Conservation (phyloP, 2,888 invertebrate species). For the Ernsta delagoae region DNA sequence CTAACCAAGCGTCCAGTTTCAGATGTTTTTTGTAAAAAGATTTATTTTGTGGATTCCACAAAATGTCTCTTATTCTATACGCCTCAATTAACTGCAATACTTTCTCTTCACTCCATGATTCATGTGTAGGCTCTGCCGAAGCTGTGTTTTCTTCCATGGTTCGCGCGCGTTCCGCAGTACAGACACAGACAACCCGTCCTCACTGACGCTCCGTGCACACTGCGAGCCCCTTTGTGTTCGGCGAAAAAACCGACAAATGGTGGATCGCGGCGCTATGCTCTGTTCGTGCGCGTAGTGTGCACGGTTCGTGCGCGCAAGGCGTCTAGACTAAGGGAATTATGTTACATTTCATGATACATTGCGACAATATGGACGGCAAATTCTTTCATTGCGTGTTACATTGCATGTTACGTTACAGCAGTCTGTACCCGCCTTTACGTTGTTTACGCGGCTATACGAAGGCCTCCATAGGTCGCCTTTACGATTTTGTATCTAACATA, state of each 20-base stretch:
- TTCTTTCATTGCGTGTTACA: conserved; percentile 2
- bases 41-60: not conserved
- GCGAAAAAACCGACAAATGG: not conserved
- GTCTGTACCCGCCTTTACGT: not conserved
- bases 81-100: not conserved
- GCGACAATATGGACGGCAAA: not conserved
- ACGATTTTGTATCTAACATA: too few species aligned
- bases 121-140: too few species aligned
- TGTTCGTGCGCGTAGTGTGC: not conserved
- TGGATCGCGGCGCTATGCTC: conserved; percentile 1
- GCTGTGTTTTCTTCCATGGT: too few species aligned
- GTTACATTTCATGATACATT: conserved; percentile 8
- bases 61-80: not conserved
- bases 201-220: conserved; percentile 4
- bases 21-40: too few species aligned
- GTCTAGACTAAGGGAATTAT: conserved; percentile 3
- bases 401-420: not conserved
- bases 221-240: conserved; percentile 12
- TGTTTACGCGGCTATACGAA: too few species aligned
- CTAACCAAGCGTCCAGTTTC: too few species aligned
- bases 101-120: not conserved
- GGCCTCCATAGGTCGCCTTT: too few species aligned
- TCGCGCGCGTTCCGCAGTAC: too few species aligned
- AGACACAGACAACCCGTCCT: conserved; percentile 9
- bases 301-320: conserved; percentile 1